Percentiles rank a stretch among this genome's conserved stretches.
Evolutionary conservation across 2,113 vertebrate species (phyloP).

Genomic region (Heloderma charlesbogerti): DNA sequence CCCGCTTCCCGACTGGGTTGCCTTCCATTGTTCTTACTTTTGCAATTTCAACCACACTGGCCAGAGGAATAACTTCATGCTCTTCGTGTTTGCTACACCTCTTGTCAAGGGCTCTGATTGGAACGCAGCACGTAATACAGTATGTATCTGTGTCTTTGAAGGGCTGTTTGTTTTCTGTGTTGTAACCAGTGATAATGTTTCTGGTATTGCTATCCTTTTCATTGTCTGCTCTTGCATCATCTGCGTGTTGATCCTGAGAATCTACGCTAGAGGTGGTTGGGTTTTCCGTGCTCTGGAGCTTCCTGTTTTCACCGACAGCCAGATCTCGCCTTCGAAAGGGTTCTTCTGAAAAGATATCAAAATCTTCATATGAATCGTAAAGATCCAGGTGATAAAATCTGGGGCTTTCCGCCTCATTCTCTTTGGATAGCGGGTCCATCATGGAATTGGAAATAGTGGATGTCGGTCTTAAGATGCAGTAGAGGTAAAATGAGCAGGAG

Average conservation of each 20-base stretch:
- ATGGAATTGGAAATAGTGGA: background rate
- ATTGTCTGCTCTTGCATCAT: conserved; percentile 49
- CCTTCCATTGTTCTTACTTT: conserved; percentile 74
- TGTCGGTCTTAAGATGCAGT: background rate
- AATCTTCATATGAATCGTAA: conserved; percentile 79
- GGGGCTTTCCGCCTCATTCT: conserved; percentile 55
- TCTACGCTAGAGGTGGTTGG: background rate
- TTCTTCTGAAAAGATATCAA: conserved; percentile 82
- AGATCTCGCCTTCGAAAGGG: conserved; percentile 51
- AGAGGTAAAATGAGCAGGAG: background rate
- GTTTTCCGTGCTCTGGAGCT: conserved; percentile 31
- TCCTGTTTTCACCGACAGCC: background rate
- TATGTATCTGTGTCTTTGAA: conserved; percentile 69
- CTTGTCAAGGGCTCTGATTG: conserved; percentile 72
- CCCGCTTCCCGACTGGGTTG: background rate
- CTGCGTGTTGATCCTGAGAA: conserved; percentile 43
- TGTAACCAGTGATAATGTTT: conserved; percentile 51
- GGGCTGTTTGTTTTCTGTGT: conserved; percentile 62
- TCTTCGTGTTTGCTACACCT: conserved; percentile 70
- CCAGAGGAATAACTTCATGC: conserved; percentile 77
- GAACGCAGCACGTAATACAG: conserved; percentile 80
- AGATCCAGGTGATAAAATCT: conserved; percentile 81
- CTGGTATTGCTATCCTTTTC: conserved; percentile 47
- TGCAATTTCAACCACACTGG: conserved; percentile 71
- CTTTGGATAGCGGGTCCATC: conserved; percentile 40